Percentiles rank a stretch among this genome's conserved stretches.
phyloP scores from a whole-genome alignment of 2,888 invertebrate genomes.

The Phyllotreta cruciferae region DNA sequence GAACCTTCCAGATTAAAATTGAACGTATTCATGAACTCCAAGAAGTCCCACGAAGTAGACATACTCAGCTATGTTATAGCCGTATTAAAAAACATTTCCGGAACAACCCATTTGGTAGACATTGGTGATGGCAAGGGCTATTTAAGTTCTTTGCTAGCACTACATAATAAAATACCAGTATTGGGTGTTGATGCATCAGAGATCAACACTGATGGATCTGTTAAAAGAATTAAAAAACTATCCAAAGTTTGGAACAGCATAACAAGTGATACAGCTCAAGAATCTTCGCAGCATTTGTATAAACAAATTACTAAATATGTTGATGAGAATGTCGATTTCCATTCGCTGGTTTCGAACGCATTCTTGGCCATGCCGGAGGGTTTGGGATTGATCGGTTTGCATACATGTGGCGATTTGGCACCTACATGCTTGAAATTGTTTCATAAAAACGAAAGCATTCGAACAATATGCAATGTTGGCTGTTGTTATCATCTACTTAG shows the following conservation, averaged over 20 bases:
- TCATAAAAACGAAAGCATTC: slow-evolving; percentile 62
- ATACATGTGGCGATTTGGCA: slow-evolving; percentile 88
- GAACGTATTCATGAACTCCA: slow-evolving; percentile 77
- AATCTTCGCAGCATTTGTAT: slow-evolving; percentile 58
- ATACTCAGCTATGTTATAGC: slow-evolving; percentile 69
- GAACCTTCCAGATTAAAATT: slow-evolving; percentile 58
- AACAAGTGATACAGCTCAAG: slow-evolving; percentile 27
- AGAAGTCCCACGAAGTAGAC: slow-evolving; percentile 84
- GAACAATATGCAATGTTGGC: slow-evolving; percentile 79
- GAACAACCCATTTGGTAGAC: slow-evolving; percentile 71
- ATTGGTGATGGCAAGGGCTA: slow-evolving; percentile 92
- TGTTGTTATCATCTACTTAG: slow-evolving; percentile 89
- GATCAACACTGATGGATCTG: slow-evolving; percentile 72
- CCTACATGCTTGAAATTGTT: slow-evolving; percentile 77
- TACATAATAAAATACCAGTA: slow-evolving; percentile 75
- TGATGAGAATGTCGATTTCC: slow-evolving; percentile 66
- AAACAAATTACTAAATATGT: slow-evolving; percentile 70
- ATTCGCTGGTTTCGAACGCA: slow-evolving; percentile 60
- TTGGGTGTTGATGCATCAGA: slow-evolving; percentile 82
- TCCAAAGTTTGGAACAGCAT: slow-evolving; percentile 58
- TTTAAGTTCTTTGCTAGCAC: slow-evolving; percentile 75
- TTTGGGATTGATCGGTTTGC: slow-evolving; percentile 76
- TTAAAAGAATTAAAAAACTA: slow-evolving; percentile 63
- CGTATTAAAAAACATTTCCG: slow-evolving; percentile 58
- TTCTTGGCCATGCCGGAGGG: slow-evolving; percentile 60